Base-by-base conservation (phyloP, 2,797 vertebrate genomes). In the Onychomys leucogaster region DNA sequence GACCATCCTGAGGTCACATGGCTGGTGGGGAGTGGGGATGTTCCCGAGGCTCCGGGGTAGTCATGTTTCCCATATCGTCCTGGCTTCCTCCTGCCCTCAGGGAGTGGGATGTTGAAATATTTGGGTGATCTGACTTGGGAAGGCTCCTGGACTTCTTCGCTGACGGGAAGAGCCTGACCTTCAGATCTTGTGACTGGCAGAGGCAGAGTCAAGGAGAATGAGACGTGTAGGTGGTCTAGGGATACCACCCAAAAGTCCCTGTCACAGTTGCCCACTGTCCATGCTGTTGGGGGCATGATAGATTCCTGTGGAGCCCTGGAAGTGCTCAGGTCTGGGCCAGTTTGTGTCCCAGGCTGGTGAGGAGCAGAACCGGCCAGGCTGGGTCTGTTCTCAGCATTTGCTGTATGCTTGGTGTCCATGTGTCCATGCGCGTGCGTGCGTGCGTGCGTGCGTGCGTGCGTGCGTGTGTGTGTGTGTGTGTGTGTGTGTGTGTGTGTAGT, bases 351-450 rank as follows among this genome's bases (percentile, higher is more conserved):
- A 9, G 1, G 65, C 19, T 16, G 12, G 29, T 23, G 25, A 32
- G 29, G 57, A 43, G 19, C 12, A 6, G 27, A 71, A 25, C 55
- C 52, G 76, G 19, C 71, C 34, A n/a, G 81, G 19, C 29, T 32
- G 81, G 16, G 23, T 89, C n/a, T 90, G 2, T 69, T 71, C 57
- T 71, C 59, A 95, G 59, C 23, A 57, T 59, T 94, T 57, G 25
- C 14, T 46, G 0, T 34, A 13, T 1, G 8, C 34, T 19, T 88
- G 5, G 9, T 73, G 69, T 23, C 69, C n/a, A 0, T 19, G 4
- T 14, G 11, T 61, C 37, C 43, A 52, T 37, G 52, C 43, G 11
- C 5, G 7, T 25, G 52, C 1, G 46, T n/a, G n/a, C n/a, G n/a
- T n/a, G n/a, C n/a, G 52, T 43, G 11, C 5, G 7, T 25, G 52